Evolutionary conservation across 2,113 vertebrate genomes (phyloP).

Genomic region (Hemicordylus capensis): DNA sequence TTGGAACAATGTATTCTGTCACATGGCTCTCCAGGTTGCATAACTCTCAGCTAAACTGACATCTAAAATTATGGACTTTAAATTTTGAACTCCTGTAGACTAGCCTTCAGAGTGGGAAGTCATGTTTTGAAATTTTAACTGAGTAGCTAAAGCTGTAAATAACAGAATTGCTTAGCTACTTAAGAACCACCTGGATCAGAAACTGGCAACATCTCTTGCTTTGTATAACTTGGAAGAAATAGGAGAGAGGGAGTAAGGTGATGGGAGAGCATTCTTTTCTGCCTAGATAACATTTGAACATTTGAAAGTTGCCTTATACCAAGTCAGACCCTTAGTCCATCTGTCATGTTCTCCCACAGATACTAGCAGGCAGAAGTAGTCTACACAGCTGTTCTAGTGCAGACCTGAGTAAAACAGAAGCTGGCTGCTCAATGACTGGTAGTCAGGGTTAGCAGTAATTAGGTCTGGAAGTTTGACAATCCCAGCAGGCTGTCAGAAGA

Average conservation of each 20-base stretch:
- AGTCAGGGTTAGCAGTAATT: too few relatives aligned
- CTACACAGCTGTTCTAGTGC: too few relatives aligned
- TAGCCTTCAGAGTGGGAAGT: neutral
- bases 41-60: neutral
- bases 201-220: neutral
- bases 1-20: neutral
- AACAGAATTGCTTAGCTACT: neutral
- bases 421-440: too few relatives aligned
- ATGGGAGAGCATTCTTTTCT: neutral
- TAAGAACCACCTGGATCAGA: neutral
- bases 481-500: too few relatives aligned
- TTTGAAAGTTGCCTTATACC: too few relatives aligned
- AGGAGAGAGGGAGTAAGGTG: neutral
- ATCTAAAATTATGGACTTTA: neutral
- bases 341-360: too few relatives aligned
- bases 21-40: neutral
- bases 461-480: too few relatives aligned
- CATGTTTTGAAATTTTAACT: neutral
- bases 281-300: neutral
- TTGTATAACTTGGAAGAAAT: neutral
- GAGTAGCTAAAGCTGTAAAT: neutral
- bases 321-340: too few relatives aligned
- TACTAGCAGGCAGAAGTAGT: too few relatives aligned
- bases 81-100: neutral
- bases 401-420: too few relatives aligned